Conservation (phyloP, 1,140 invertebrate genomes). For the Dryas iulia region DNA sequence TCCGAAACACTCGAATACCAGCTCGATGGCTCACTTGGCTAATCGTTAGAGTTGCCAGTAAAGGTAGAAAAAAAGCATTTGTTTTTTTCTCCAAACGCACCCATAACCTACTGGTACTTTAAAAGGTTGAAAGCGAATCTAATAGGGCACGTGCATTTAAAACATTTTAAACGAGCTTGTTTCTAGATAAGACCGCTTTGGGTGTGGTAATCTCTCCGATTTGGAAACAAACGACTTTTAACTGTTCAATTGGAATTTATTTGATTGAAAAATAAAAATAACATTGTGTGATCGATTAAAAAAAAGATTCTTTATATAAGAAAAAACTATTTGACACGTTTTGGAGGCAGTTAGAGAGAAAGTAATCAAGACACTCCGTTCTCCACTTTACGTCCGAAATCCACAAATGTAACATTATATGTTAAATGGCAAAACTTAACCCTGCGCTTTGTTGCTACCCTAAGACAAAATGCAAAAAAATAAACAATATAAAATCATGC, state of each 20-base stretch:
- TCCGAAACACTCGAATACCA: slow-evolving; percentile 73
- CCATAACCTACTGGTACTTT: slow-evolving; percentile 69
- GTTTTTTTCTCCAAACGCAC: slow-evolving; percentile 55
- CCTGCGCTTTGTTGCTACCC: too few relatives aligned
- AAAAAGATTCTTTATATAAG: too few relatives aligned
- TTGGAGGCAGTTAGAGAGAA: too few relatives aligned
- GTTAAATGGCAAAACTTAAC: too few relatives aligned
- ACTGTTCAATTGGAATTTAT: slow-evolving; percentile 8
- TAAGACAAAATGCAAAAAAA: too few relatives aligned
- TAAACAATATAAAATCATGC: too few relatives aligned
- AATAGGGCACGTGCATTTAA: slow-evolving; percentile 63
- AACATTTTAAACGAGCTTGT: slow-evolving; percentile 55
- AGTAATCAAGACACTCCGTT: too few relatives aligned
- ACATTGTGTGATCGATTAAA: neutral
- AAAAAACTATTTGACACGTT: too few relatives aligned
- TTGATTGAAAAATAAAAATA: neutral
- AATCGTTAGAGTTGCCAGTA: slow-evolving; percentile 63
- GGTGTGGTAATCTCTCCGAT: slow-evolving; percentile 42
- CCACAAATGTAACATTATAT: too few relatives aligned
- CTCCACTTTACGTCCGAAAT: too few relatives aligned
- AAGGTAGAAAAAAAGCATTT: slow-evolving; percentile 42
- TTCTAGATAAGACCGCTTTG: slow-evolving; percentile 47
- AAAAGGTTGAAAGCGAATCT: slow-evolving; percentile 77
- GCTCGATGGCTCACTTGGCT: slow-evolving; percentile 75
- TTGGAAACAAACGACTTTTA: neutral